Evolutionary conservation across 23 tunicate species (phyloP).

Genomic region (Pegea sp.): DNA sequence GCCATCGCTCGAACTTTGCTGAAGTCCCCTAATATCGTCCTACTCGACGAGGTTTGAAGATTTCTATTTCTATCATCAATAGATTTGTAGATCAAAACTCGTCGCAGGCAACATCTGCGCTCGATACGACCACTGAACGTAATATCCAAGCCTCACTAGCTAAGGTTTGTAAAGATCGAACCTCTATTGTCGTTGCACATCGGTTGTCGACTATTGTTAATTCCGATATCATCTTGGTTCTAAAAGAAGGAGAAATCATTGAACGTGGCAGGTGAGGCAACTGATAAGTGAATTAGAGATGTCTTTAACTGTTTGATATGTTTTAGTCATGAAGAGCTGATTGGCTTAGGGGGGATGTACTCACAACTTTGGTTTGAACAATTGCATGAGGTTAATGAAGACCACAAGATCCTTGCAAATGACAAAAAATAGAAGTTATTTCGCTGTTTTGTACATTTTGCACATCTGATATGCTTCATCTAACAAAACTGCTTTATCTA

Average conservation of each 20-base stretch:
- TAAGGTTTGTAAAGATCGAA: slow-evolving; percentile 43
- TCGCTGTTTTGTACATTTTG: no score
- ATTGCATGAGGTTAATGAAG: slow-evolving; percentile 19
- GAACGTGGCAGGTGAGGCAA: slow-evolving; percentile 93
- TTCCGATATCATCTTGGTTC: slow-evolving; percentile 61
- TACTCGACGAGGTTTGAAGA: slow-evolving; percentile 67
- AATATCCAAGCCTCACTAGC: slow-evolving; percentile 76
- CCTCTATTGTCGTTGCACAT: slow-evolving; percentile 87
- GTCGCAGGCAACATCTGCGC: slow-evolving; percentile 72
- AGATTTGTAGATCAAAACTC: background rate
- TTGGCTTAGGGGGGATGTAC: slow-evolving; percentile 31
- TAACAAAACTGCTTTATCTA: no score
- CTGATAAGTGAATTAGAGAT: no score
- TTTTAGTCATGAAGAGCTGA: slow-evolving; percentile 51
- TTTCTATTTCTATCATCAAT: background rate
- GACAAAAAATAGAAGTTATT: no score
- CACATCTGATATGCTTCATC: no score
- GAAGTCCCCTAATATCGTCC: slow-evolving; percentile 71
- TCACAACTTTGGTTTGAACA: slow-evolving; percentile 66
- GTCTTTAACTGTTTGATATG: background rate
- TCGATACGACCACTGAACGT: slow-evolving; percentile 85
- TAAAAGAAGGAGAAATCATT: slow-evolving; percentile 78
- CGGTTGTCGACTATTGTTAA: slow-evolving; percentile 76
- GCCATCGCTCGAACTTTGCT: slow-evolving; percentile 88
- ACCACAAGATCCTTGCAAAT: no score